A percentile compares a stretch with the other conserved stretches of the same genome.
Conservation (phyloP, 2,888 invertebrate species). For the Philopedon plagiatum region DNA sequence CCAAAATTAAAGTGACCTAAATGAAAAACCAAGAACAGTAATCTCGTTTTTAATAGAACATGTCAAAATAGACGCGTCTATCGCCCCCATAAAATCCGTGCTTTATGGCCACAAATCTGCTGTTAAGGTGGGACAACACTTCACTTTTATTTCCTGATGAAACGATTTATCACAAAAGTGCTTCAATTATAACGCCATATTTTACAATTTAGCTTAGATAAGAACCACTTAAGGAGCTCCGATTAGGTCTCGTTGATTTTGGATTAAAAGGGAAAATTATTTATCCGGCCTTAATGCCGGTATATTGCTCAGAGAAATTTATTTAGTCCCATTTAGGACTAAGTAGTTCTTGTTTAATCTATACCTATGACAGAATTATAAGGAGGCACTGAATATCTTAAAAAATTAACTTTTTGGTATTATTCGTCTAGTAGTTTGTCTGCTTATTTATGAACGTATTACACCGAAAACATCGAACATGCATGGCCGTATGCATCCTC, state of each 20-base stretch:
- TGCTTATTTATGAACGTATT: too few species aligned
- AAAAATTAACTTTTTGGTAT: too few species aligned
- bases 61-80: conserved; percentile 17
- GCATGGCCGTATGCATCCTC: too few species aligned
- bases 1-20: not conserved
- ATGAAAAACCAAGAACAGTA: not conserved
- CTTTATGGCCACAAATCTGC: not conserved
- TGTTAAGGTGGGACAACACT: not conserved
- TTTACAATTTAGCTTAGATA: conserved; percentile 9
- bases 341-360: too few species aligned
- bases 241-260: not conserved
- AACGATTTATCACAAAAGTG: conserved; percentile 9
- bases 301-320: too few species aligned
- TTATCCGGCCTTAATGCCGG: too few species aligned
- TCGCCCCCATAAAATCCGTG: conserved; percentile 2
- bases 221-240: not conserved
- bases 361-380: too few species aligned
- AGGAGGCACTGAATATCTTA: too few species aligned
- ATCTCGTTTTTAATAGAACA: conserved; percentile 10
- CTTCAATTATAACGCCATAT: conserved; percentile 8
- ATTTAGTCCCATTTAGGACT: too few species aligned
- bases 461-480: too few species aligned
- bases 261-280: not conserved
- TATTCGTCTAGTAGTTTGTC: too few species aligned
- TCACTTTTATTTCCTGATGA: conserved; percentile 2